phyloP scores from a whole-genome alignment of 2,113 vertebrate species.

The Hippopotamus amphibius region DNA sequence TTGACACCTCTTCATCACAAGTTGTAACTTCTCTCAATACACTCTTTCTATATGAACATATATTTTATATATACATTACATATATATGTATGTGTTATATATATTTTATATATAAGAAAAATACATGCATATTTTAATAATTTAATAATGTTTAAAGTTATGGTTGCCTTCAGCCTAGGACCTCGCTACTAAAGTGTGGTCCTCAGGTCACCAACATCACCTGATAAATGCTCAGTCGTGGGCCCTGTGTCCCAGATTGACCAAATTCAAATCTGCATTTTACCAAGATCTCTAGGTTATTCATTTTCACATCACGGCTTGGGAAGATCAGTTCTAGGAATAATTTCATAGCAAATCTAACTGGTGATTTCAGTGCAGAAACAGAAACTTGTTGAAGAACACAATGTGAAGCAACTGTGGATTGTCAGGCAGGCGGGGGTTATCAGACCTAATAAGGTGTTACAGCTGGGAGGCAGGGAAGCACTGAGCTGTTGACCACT shows the following conservation, averaged over 20 bases:
- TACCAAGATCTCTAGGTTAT: neutral
- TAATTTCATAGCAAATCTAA: constrained; percentile 37
- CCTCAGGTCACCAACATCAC: neutral
- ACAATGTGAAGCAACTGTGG: neutral
- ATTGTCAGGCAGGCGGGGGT: neutral
- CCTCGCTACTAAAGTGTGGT: neutral
- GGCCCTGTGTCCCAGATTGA: too few species aligned
- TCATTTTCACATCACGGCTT: constrained; percentile 34
- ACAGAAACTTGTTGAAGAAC: neutral
- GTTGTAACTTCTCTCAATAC: constrained; percentile 6
- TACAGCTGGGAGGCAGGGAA: neutral
- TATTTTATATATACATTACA: neutral
- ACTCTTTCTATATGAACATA: neutral
- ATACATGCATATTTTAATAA: neutral
- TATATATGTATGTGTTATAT: neutral
- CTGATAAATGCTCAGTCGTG: neutral
- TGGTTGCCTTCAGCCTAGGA: neutral
- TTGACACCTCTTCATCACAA: neutral
- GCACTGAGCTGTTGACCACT: constrained; percentile 45
- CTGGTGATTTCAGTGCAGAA: neutral
- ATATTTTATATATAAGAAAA: neutral
- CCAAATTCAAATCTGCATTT: constrained; percentile 49
- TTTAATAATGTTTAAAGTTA: neutral
- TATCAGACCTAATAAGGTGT: constrained; percentile 22
- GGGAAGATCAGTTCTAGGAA: neutral